phyloP scores from a whole-genome alignment of 2,888 invertebrate species.

The Caenorhabditis drosophilae region DNA sequence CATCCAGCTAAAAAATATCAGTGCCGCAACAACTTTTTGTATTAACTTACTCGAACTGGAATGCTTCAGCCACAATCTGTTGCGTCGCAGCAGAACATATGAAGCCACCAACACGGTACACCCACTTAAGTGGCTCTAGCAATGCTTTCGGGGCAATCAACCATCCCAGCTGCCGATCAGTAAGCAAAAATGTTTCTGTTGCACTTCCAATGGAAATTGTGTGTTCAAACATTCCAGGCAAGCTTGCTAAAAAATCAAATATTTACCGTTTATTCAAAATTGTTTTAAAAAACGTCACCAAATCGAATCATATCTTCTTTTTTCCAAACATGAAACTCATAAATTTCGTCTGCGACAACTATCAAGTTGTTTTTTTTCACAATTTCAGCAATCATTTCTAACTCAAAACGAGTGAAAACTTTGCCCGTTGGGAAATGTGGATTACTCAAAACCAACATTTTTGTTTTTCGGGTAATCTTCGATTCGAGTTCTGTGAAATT shows the following conservation, averaged over 20 bases:
- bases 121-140: slow-evolving; percentile 80
- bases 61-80: slow-evolving; percentile 87
- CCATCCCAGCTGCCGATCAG: slow-evolving; percentile 95
- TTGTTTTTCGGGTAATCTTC: slow-evolving; percentile 86
- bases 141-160: slow-evolving; percentile 86
- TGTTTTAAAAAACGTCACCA: slow-evolving; percentile 73
- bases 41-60: slow-evolving; percentile 79
- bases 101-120: slow-evolving; percentile 93
- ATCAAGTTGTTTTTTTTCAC: slow-evolving; percentile 91
- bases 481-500: slow-evolving; percentile 82
- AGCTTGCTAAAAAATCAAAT: slow-evolving; percentile 78
- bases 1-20: slow-evolving; percentile 27
- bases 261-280: too few relatives aligned
- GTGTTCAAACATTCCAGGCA: slow-evolving; percentile 96
- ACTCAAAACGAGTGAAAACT: slow-evolving; percentile 71
- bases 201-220: slow-evolving; percentile 96
- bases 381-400: slow-evolving; percentile 79
- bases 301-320: slow-evolving; percentile 84
- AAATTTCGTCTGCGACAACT: slow-evolving; percentile 94
- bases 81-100: slow-evolving; percentile 75
- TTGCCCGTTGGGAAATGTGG: slow-evolving; percentile 98
- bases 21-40: too few relatives aligned
- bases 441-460: slow-evolving; percentile 91
- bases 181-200: slow-evolving; percentile 95
- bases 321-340: slow-evolving; percentile 93